phyloP scores from a whole-genome alignment of 2,113 vertebrate species.

The Syrrhaptes paradoxus region DNA sequence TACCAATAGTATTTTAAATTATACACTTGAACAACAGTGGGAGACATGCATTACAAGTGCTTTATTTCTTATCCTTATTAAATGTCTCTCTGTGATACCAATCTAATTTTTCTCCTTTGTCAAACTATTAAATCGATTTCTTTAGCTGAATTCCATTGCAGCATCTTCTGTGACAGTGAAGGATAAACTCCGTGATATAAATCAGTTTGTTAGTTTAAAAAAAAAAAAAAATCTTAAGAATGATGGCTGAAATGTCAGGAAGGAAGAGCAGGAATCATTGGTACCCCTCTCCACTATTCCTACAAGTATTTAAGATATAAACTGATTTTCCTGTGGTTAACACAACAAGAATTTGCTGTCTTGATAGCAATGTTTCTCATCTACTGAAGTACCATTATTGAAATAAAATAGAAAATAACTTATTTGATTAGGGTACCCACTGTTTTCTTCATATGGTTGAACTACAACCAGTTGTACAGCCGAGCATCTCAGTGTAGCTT shows the following conservation, averaged over 20 bases:
- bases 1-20: not conserved
- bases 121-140: slow-evolving; percentile 18
- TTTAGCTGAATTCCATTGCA: slow-evolving; percentile 1
- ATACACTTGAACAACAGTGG: not conserved
- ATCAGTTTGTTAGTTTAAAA: not conserved
- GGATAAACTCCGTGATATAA: not conserved
- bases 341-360: not conserved
- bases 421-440: not conserved
- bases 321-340: not conserved
- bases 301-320: not conserved
- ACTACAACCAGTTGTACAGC: not conserved
- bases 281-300: not conserved
- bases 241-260: not conserved
- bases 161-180: slow-evolving; percentile 3
- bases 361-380: not conserved
- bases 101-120: slow-evolving; percentile 34
- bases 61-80: slow-evolving; percentile 17
- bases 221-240: not conserved
- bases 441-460: not conserved
- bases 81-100: slow-evolving; percentile 10
- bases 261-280: not conserved
- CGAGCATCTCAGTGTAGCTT: not conserved
- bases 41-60: not conserved
- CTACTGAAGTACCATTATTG: not conserved
- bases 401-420: not conserved